These are phyloP conservation scores for Andrena dorsata DNA, from an alignment of 2,888 invertebrate species.

Conservation along the genomic window DNA sequence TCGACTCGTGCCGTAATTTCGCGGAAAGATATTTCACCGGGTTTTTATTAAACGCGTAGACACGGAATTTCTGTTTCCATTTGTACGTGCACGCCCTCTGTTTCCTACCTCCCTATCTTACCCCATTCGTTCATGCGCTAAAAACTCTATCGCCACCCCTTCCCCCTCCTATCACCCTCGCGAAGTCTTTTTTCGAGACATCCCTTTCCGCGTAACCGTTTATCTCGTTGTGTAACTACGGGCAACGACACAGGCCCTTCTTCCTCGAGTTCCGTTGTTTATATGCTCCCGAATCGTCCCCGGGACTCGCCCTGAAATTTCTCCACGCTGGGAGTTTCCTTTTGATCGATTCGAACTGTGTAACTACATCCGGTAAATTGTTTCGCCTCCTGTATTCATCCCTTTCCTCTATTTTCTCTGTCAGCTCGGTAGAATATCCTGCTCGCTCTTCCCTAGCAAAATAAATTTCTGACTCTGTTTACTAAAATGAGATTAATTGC, in stretches of 20 bases:
- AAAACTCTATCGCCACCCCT: slow-evolving; percentile 28
- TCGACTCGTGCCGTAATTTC: slow-evolving; percentile 33
- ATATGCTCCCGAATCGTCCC: slow-evolving; percentile 21
- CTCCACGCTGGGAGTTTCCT: slow-evolving; percentile 14
- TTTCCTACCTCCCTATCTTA: slow-evolving; percentile 10
- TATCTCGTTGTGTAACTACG: slow-evolving; percentile 18
- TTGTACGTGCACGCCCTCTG: slow-evolving; percentile 14
- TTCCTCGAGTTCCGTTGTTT: slow-evolving; percentile 30
- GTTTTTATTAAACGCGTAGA: slow-evolving; percentile 37
- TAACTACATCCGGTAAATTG: slow-evolving; percentile 14
- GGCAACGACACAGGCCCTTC: slow-evolving; percentile 1
- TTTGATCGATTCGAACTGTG: slow-evolving; percentile 37
- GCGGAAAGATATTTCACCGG: slow-evolving; percentile 32
- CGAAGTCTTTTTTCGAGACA: slow-evolving; percentile 20
- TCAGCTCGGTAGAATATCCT: background rate
- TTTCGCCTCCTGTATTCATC: background rate
- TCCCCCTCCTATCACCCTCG: background rate
- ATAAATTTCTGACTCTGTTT: background rate
- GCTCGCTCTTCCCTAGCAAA: background rate
- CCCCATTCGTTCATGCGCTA: slow-evolving; percentile 17
- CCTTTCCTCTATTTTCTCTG: background rate
- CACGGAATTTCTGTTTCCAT: slow-evolving; percentile 32
- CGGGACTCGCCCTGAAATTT: slow-evolving; percentile 32
- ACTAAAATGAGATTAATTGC: background rate
- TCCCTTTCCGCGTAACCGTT: slow-evolving; percentile 30